Base-by-base conservation (phyloP, 2,113 vertebrate species). In the Ellobius talpinus region DNA sequence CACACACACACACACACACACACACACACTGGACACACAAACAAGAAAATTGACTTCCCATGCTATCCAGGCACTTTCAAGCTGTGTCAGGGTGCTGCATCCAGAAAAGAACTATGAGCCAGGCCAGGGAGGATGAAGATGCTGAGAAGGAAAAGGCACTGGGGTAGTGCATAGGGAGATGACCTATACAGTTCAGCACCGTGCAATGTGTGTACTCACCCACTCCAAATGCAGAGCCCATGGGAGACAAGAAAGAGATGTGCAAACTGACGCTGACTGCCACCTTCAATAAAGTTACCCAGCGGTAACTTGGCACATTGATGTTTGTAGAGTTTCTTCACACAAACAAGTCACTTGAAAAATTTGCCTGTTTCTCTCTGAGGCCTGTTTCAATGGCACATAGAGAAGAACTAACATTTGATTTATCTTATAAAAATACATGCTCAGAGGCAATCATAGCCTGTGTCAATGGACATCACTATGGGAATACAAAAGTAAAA, bases 381-480 rank as follows among this genome's bases (percentile, higher is more conserved):
- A 87, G 29, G 21, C 2, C 82, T 42, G 31, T 85, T 94, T 94
- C 94, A 89, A 50, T 47, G 63, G 36, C n/a, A 85, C 73, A 39
- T 12, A 78, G 47, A n/a, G 19, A 76, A 92, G 47, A 90, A 72
- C 72, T 68, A 94, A 89, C 11, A 87, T 52, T 91, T 36, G n/a
- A 84, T 52, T 92, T 66, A 85, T 66, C 61, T 93, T 72, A 17
- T 50, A 61, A 95, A 95, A 42, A 73, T 73, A 9, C 26, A 45
- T 12, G 3, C 65, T 55, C 47, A 78, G n/a, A 91, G 77, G 21
- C 39, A 70, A 90, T 86, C 36, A 87, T n/a, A 73, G 88, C 23
- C 4, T 90, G 55, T 66, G 19, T 93, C n/a, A 92, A 50, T 65
- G 31, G 19, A 50, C 1, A 33, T 87, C 55, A 90, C 47, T 33